Evolutionary conservation across 2,888 invertebrate genomes (phyloP).

Genomic region (Celastrina argiolus): DNA sequence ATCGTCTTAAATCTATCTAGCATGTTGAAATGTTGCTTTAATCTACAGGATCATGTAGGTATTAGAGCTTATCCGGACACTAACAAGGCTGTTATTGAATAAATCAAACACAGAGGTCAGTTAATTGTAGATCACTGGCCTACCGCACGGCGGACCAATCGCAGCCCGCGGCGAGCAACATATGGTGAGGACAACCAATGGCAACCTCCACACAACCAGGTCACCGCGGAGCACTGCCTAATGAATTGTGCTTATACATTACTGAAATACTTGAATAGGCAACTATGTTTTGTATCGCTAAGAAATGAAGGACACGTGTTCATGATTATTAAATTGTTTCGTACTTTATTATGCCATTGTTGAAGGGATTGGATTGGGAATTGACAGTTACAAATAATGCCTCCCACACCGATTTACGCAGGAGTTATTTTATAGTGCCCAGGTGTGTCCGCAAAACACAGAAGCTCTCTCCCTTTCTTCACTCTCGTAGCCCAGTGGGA

Average conservation of each 20-base stretch:
- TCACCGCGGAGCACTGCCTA: neutral
- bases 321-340: too few species aligned
- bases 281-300: neutral
- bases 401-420: too few species aligned
- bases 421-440: too few species aligned
- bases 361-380: too few species aligned
- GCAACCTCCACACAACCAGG: neutral
- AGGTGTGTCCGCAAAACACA: too few species aligned
- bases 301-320: neutral
- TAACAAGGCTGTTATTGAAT: neutral
- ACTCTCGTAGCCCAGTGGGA: too few species aligned
- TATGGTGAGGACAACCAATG: neutral
- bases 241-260: neutral
- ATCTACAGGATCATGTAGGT: neutral
- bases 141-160: neutral
- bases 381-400: too few species aligned
- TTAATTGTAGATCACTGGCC: neutral
- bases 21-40: too few species aligned
- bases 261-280: neutral
- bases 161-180: neutral
- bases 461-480: too few species aligned
- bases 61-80: neutral
- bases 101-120: constrained; percentile 4
- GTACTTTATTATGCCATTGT: too few species aligned
- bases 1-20: too few species aligned